Percentiles rank a stretch among this genome's conserved stretches.
phyloP scores from a whole-genome alignment of 2,797 vertebrate genomes.

The Brachyalestes nurse region DNA sequence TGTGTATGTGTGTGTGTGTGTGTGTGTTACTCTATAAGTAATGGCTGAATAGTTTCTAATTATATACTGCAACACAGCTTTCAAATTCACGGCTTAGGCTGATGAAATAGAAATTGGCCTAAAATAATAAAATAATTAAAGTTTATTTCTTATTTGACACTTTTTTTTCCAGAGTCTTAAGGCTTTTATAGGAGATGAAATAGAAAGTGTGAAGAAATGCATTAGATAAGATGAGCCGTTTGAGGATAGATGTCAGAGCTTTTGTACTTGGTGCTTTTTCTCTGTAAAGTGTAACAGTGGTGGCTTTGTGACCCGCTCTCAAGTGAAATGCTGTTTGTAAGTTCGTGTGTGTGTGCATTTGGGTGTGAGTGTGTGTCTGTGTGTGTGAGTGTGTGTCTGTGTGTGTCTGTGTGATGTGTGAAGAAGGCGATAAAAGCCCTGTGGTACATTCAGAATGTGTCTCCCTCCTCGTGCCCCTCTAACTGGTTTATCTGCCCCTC shows the following conservation, averaged over 20 bases:
- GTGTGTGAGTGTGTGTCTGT: constrained; percentile 21
- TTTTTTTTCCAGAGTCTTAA: background rate
- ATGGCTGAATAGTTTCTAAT: constrained; percentile 35
- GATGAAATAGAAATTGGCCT: constrained; percentile 1
- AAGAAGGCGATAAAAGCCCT: constrained; percentile 46
- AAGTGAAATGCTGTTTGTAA: constrained; percentile 9
- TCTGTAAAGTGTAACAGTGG: background rate
- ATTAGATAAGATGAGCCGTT: background rate
- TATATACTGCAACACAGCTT: background rate
- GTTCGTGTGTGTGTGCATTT: background rate
- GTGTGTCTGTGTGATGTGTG: background rate
- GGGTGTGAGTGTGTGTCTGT: background rate
- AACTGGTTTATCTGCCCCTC: constrained; percentile 27
- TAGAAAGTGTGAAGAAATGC: too few species aligned
- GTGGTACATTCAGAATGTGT: constrained; percentile 22
- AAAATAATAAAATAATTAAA: constrained; percentile 6
- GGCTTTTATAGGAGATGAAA: background rate
- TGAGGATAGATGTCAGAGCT: background rate
- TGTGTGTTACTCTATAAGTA: constrained; percentile 8
- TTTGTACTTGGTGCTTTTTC: background rate
- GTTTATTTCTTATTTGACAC: background rate
- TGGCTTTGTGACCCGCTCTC: constrained; percentile 9
- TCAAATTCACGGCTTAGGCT: background rate
- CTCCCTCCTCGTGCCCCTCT: constrained; percentile 10
- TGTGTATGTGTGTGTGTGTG: constrained; percentile 5